These are phyloP conservation scores for Epinotia bilunana DNA, from an alignment of 2,888 invertebrate genomes.

Conservation along the genomic window DNA sequence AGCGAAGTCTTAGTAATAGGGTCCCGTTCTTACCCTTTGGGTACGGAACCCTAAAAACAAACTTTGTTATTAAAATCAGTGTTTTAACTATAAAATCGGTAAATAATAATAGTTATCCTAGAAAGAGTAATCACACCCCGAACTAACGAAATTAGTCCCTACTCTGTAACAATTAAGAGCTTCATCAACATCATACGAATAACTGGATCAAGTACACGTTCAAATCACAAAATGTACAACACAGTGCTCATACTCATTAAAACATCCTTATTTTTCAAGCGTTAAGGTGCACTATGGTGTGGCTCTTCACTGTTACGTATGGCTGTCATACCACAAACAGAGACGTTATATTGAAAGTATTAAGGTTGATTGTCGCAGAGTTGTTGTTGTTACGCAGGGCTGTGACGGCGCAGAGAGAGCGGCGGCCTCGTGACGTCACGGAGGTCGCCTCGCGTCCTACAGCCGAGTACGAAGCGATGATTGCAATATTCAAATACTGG, in stretches of 20 bases:
- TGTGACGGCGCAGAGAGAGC: slow-evolving; percentile 38
- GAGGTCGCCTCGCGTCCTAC: slow-evolving; percentile 32
- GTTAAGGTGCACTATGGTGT: neutral
- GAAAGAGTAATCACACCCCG: neutral
- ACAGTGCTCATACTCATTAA: neutral
- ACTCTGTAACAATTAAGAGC: neutral
- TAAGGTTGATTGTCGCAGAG: neutral
- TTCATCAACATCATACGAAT: neutral
- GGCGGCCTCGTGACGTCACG: slow-evolving; percentile 40
- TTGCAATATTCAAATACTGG: slow-evolving; percentile 16
- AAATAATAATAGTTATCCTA: neutral
- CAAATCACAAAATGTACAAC: neutral
- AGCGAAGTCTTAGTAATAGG: too few species aligned
- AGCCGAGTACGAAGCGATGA: neutral
- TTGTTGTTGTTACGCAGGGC: slow-evolving; percentile 2
- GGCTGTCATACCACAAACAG: neutral
- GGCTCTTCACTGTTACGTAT: neutral
- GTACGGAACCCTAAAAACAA: too few species aligned
- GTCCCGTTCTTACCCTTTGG: too few species aligned
- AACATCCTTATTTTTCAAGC: neutral
- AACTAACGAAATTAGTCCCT: neutral
- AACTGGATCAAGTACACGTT: neutral
- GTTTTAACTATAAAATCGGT: neutral
- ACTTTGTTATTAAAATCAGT: neutral
- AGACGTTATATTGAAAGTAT: neutral